Base-by-base conservation (phyloP, 2,797 vertebrate species). In the Mormyrus hasselquistii region DNA sequence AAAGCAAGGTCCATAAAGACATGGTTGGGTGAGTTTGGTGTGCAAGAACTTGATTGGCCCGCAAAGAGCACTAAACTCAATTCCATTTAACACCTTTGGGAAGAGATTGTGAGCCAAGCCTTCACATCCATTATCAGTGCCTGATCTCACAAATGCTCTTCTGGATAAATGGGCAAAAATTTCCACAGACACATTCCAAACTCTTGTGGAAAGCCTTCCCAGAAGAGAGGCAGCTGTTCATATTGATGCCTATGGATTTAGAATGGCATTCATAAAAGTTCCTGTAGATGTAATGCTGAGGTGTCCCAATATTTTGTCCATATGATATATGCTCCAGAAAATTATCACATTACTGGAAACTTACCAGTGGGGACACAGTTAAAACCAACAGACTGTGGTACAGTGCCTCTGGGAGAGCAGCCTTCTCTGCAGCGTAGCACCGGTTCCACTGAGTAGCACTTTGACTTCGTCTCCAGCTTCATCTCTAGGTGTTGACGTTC, bases 281-380 rank as follows among this genome's bases (percentile, higher is more conserved):
- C 6, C 57, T 59, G n/a, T 59, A 8, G 57, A 22, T 22, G n/a
- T 22, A 22, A 59, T 22, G 57, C 6, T n/a, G 19, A 22, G 57
- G 57, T 59, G 19, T 59, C 57, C 57, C n/a, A 59, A 59, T 59
- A 59, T 59, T 34, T 34, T 34, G 10, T 34, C 25, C 10, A 34
- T 69, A 69, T 69, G 34, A 34, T 34, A 3, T 34, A 34, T 34
- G 65, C 65, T 69, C 10, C 29, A 16, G 4, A 38, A 69, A 34
- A 69, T 69, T 0, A 69, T 14, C 25, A 34, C 29, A 34, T 34
- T 69, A 69, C 34, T 38, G 25, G 2, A 69, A 53, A 86, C 89
- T 85, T 88, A 91, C 90, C 86, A 7, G 44, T 38, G 25, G 88
- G 89, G 57, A 84, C 16, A 12, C 90, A 91, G 38, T 44, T 69